Conservation (phyloP, 2,113 vertebrate genomes). For the Oncorhynchus masou region DNA sequence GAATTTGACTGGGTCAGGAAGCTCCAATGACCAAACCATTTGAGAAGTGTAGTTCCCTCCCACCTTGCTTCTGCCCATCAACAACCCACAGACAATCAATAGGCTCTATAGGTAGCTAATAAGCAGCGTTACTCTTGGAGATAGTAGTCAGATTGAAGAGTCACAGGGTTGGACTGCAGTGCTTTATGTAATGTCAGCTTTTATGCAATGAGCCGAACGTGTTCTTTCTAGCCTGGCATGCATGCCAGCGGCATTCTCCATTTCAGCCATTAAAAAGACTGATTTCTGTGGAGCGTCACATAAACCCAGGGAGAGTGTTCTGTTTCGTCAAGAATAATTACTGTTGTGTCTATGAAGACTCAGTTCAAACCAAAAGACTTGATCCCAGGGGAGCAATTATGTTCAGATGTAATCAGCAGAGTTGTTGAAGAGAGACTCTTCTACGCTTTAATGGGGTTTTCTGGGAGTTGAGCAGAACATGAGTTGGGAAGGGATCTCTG, state of each 20-base stretch:
- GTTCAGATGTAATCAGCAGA: background rate
- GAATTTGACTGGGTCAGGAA: conserved; percentile 51
- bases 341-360: background rate
- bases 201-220: background rate
- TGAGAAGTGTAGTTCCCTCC: conserved; percentile 29
- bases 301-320: background rate
- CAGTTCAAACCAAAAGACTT: no score
- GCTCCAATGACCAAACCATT: conserved; percentile 52
- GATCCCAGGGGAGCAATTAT: no score
- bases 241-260: background rate
- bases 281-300: background rate
- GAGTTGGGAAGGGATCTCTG: no score
- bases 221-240: conserved; percentile 1
- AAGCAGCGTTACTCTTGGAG: no score
- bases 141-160: no score
- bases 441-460: no score
- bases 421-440: background rate
- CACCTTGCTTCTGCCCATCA: no score
- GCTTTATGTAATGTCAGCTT: no score
- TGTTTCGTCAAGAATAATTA: background rate
- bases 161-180: no score
- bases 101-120: no score
- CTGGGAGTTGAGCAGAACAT: no score
- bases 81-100: no score
- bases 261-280: conserved; percentile 3